Base-by-base conservation (phyloP, 2,797 vertebrate species). In the Meriones psammophilus region DNA sequence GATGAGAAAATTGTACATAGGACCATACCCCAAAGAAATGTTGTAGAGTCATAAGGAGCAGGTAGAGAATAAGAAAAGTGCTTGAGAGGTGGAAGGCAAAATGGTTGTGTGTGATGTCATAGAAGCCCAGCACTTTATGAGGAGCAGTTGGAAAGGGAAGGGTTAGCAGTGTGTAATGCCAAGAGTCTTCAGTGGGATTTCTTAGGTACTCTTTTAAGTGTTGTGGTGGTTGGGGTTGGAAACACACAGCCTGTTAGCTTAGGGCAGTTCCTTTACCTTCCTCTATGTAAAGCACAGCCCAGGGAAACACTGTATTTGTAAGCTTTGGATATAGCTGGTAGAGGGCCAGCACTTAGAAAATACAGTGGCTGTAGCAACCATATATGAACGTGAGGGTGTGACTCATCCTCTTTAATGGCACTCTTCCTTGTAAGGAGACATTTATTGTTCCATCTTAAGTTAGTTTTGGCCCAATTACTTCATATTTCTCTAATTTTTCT, bases 381-480 rank as follows among this genome's bases (percentile, higher is more conserved):
- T 22, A 66, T 88, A 68, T 33, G 83, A 85, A 56, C 22, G 4
- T 62, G 33, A 60, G 33, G 8, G 3, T 77, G 92, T 84, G n/a
- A 39, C 89, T 73, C 81, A 13, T 22, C 39, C 1, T 91, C 56
- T 88, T 60, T 89, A 39, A 36, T 46, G 12, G 28, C 64, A 24
- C 24, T 92, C 20, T 88, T 79, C 73, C 42, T 46, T 56, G 26
- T 78, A 74, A n/a, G 69, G 56, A 81, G 58, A 50, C 26, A n/a
- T n/a, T 73, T 83, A 83, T 50, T 88, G 60, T 89, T 89, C 9
- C 42, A 77, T 92, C 22, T 36, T 78, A 93, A 91, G n/a, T 95
- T 42, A 79, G 17, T 66, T 85, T 87, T 90, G 68, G 28, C 94
- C 89, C 71, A 96, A 24, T 79, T 81, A 58, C 26, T 89, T 24